A percentile compares a stretch with the other conserved stretches of the same genome.
Evolutionary conservation across 2,113 vertebrate genomes (phyloP).

Genomic region (Petrocephalus zakoni): DNA sequence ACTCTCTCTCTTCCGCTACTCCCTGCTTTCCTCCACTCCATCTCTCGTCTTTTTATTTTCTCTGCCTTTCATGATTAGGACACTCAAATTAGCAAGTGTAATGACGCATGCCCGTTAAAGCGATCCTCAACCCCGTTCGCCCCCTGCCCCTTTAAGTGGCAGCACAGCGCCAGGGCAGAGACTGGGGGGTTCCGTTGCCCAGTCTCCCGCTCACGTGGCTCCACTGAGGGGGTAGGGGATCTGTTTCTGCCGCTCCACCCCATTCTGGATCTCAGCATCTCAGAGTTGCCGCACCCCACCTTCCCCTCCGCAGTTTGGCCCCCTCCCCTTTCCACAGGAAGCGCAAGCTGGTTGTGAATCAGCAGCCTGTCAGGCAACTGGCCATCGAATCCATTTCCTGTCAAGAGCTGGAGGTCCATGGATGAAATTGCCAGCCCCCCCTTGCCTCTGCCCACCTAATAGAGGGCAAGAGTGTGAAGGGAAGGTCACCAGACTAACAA

Average conservation of each 20-base stretch:
- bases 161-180: no score
- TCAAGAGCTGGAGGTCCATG: not conserved
- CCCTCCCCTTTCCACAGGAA: not conserved
- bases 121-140: not conserved
- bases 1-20: not conserved
- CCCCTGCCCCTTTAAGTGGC: not conserved
- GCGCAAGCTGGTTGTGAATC: not conserved
- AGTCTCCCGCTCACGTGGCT: not conserved
- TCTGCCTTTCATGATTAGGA: not conserved
- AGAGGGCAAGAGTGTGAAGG: not conserved
- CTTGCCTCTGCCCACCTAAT: not conserved
- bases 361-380: not conserved
- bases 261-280: not conserved
- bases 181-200: not conserved
- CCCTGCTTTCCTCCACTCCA: not conserved
- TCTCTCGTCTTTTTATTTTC: not conserved
- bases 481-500: not conserved
- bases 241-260: not conserved
- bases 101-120: slow-evolving; percentile 2
- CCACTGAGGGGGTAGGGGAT: not conserved
- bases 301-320: not conserved
- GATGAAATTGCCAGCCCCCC: not conserved
- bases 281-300: not conserved
- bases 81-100: slow-evolving; percentile 24
- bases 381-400: not conserved